A percentile compares a stretch with the other conserved stretches of the same genome.
phyloP scores from a whole-genome alignment of 2,797 vertebrate species.

The Chromis chromis region DNA sequence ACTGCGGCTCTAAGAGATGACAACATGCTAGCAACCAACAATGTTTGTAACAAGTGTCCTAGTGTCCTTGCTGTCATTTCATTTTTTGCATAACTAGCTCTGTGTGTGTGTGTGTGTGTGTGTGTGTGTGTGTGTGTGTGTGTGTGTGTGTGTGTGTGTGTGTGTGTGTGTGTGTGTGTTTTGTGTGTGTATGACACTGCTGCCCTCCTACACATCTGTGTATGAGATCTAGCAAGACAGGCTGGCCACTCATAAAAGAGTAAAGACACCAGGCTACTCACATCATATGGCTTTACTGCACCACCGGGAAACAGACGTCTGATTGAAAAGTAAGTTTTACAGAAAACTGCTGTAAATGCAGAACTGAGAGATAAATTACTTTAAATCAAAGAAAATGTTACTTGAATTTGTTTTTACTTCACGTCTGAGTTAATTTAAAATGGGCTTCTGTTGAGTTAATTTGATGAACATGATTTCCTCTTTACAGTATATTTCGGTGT shows the following conservation, averaged over 20 bases:
- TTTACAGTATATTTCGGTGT: background rate
- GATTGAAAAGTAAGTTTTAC: constrained; percentile 55
- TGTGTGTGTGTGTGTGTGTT: constrained; percentile 56
- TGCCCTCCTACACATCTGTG: constrained; percentile 69
- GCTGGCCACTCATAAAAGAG: constrained; percentile 61
- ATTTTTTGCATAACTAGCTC: constrained; percentile 55
- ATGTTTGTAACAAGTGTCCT: constrained; percentile 64
- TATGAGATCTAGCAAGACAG: constrained; percentile 65
- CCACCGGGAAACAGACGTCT: constrained; percentile 21
- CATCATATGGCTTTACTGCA: constrained; percentile 17
- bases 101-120: constrained; percentile 38
- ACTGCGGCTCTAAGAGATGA: constrained; percentile 17
- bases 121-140: constrained; percentile 50
- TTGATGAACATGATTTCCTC: constrained; percentile 11
- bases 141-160: constrained; percentile 16
- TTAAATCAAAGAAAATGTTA: background rate
- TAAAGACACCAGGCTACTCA: constrained; percentile 30
- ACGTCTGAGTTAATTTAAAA: background rate
- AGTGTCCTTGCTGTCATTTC: constrained; percentile 62
- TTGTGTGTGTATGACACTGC: constrained; percentile 67
- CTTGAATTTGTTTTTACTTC: background rate
- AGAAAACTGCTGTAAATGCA: background rate
- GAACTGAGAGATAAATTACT: background rate
- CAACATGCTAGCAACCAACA: constrained; percentile 33
- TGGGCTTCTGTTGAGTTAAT: background rate